Conservation (phyloP, 2,888 invertebrate genomes). For the Pammene aurita region DNA sequence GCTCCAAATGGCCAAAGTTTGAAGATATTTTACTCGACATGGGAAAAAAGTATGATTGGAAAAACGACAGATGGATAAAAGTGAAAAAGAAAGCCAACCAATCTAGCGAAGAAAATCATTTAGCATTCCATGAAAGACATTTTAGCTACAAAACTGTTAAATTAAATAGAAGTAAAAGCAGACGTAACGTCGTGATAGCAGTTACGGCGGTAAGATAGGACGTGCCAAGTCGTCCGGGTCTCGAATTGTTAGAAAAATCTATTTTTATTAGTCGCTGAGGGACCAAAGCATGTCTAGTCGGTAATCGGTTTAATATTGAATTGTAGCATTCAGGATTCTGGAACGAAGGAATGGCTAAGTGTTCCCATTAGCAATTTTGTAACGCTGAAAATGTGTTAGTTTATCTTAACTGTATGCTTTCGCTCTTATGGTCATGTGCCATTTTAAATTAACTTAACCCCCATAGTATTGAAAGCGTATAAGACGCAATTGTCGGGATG, state of each 20-base stretch:
- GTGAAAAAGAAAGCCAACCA: slow-evolving; percentile 64
- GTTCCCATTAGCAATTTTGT: slow-evolving; percentile 20
- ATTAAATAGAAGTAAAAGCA: slow-evolving; percentile 72
- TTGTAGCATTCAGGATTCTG: slow-evolving; percentile 6
- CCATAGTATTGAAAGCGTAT: neutral
- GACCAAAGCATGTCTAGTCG: slow-evolving; percentile 62
- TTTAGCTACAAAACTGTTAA: slow-evolving; percentile 76
- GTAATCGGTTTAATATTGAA: slow-evolving; percentile 28
- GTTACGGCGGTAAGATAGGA: slow-evolving; percentile 77
- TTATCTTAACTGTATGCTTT: neutral
- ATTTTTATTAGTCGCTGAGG: slow-evolving; percentile 51
- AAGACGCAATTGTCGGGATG: too few species aligned
- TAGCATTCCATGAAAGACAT: slow-evolving; percentile 66
- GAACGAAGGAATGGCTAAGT: neutral
- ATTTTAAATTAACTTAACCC: slow-evolving; percentile 4
- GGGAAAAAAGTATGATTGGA: slow-evolving; percentile 77
- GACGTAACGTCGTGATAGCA: slow-evolving; percentile 74
- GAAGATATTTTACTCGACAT: slow-evolving; percentile 71
- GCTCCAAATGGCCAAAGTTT: slow-evolving; percentile 70
- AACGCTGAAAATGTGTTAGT: slow-evolving; percentile 12
- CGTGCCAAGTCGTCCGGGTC: slow-evolving; percentile 43
- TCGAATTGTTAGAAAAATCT: slow-evolving; percentile 45
- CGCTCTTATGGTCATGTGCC: slow-evolving; percentile 7
- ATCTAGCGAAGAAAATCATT: slow-evolving; percentile 50
- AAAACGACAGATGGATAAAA: slow-evolving; percentile 79